Evolutionary conservation across 2,888 invertebrate genomes (phyloP).

Genomic region (Peribatodes rhomboidaria): DNA sequence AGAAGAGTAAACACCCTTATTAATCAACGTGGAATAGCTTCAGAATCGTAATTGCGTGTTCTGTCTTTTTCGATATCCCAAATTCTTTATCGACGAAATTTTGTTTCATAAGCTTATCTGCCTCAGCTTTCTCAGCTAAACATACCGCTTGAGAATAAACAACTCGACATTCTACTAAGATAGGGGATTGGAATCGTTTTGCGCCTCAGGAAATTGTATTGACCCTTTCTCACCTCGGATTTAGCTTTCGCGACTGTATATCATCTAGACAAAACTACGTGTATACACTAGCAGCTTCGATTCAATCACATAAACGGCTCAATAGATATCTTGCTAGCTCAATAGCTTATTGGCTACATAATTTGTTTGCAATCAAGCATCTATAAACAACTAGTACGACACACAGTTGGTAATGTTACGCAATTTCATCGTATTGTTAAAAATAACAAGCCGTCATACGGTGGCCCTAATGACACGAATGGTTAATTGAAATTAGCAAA

Average conservation of each 20-base stretch:
- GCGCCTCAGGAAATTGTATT: constrained; percentile 27
- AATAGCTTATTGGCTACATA: not conserved
- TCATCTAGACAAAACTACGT: not conserved
- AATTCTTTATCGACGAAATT: no score
- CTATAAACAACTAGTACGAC: not conserved
- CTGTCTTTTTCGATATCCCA: no score
- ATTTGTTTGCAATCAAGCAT: constrained; percentile 4
- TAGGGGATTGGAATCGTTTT: constrained; percentile 14
- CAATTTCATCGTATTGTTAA: constrained; percentile 25
- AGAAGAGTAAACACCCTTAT: no score
- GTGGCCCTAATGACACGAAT: constrained; percentile 33
- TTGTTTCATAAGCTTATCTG: not conserved
- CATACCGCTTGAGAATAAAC: not conserved
- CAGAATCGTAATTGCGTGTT: no score
- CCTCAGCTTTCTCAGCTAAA: not conserved
- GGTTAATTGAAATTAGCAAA: constrained; percentile 35
- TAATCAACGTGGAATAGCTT: no score
- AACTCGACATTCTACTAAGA: not conserved
- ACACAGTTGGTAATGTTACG: constrained; percentile 32
- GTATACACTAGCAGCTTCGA: not conserved
- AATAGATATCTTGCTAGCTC: not conserved
- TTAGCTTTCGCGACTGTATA: constrained; percentile 18
- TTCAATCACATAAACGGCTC: constrained; percentile 1
- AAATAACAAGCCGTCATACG: constrained; percentile 30
- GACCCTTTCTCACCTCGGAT: constrained; percentile 25